These are phyloP conservation scores for Kryptolebias marmoratus DNA, from an alignment of 2,113 vertebrate genomes.

Conservation along the genomic window DNA sequence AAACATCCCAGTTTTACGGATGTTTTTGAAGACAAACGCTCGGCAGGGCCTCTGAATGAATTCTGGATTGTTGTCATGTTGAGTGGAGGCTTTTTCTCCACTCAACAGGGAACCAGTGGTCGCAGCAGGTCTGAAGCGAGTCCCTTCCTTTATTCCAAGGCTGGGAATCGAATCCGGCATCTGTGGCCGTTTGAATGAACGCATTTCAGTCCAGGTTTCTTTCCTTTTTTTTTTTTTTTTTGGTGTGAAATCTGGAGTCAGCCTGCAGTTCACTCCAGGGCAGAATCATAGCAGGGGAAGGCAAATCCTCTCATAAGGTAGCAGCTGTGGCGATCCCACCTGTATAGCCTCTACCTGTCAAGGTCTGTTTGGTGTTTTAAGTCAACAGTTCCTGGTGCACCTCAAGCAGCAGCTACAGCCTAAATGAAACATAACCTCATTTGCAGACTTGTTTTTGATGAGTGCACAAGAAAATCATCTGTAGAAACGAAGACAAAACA, in stretches of 20 bases:
- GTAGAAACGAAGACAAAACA: slow-evolving; percentile 7
- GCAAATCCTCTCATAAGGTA: slow-evolving; percentile 23
- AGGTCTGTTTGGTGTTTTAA: slow-evolving; percentile 43
- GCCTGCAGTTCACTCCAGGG: slow-evolving; percentile 40
- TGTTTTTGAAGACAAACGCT: slow-evolving; percentile 26
- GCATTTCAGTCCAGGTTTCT: slow-evolving; percentile 8
- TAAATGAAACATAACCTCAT: slow-evolving; percentile 53
- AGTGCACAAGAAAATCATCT: slow-evolving; percentile 27
- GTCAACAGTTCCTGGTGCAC: slow-evolving; percentile 41
- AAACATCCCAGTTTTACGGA: slow-evolving; percentile 20
- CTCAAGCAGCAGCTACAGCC: slow-evolving; percentile 54
- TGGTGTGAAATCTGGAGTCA: slow-evolving; percentile 42
- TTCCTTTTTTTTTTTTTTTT: background rate
- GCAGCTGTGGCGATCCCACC: slow-evolving; percentile 13
- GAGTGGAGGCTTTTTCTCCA: slow-evolving; percentile 19
- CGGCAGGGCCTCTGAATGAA: slow-evolving; percentile 48
- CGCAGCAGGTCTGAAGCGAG: slow-evolving; percentile 27
- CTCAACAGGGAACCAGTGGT: background rate
- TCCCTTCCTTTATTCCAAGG: background rate
- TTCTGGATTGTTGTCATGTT: slow-evolving; percentile 45
- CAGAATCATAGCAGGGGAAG: slow-evolving; percentile 24
- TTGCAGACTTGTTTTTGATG: slow-evolving; percentile 44
- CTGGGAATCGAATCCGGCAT: slow-evolving; percentile 39
- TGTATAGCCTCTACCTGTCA: slow-evolving; percentile 39
- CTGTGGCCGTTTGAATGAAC: slow-evolving; percentile 43